Conservation (phyloP, 2,888 invertebrate species). For the Saturnia japonica region DNA sequence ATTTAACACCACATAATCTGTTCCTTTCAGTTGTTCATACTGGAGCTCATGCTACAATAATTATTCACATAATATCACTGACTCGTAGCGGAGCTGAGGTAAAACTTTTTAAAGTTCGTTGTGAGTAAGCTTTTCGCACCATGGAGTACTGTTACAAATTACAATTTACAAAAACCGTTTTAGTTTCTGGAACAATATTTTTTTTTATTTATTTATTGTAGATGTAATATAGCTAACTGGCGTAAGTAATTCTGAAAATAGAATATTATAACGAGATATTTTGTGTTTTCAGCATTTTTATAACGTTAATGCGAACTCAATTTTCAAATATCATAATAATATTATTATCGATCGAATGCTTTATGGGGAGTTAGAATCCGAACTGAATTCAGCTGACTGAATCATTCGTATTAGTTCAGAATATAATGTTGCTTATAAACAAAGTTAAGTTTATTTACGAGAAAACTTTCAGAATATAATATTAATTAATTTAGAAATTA, state of each 20-base stretch:
- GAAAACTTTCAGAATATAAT: background rate
- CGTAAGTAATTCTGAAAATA: background rate
- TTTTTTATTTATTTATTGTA: too few relatives aligned
- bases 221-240: too few relatives aligned
- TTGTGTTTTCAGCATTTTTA: background rate
- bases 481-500: slow-evolving; percentile 1
- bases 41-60: background rate
- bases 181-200: background rate
- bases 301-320: background rate
- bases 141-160: background rate
- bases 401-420: background rate
- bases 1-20: too few relatives aligned
- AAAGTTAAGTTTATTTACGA: background rate
- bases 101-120: too few relatives aligned
- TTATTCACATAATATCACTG: background rate
- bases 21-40: too few relatives aligned
- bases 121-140: background rate
- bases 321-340: too few relatives aligned
- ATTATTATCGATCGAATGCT: background rate
- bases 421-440: background rate
- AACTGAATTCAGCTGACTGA: background rate
- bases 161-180: background rate
- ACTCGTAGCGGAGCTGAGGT: too few relatives aligned
- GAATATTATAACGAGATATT: background rate
- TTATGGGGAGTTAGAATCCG: background rate